Conservation (phyloP, 1,140 invertebrate genomes). For the Homarus americanus region DNA sequence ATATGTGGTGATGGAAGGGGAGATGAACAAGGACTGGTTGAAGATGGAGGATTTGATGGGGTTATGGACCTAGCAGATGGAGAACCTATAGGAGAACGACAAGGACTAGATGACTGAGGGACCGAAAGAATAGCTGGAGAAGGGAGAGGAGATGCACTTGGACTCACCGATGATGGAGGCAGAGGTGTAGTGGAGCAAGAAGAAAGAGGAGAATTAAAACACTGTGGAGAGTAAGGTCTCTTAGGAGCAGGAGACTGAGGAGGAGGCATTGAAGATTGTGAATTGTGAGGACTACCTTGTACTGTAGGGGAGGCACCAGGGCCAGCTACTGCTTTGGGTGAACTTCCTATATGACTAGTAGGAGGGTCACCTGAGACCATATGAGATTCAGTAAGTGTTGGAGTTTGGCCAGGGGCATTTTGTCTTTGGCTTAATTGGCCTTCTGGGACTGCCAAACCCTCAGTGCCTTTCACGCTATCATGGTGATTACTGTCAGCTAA, state of each 20-base stretch:
- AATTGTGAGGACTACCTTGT: slow-evolving; percentile 56
- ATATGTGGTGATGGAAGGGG: slow-evolving; percentile 61
- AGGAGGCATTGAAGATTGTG: slow-evolving; percentile 75
- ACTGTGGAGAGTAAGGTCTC: slow-evolving; percentile 75
- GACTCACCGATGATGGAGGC: slow-evolving; percentile 65
- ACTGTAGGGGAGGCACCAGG: slow-evolving; percentile 51
- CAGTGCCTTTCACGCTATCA: slow-evolving; percentile 46
- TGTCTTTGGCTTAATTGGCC: slow-evolving; percentile 59
- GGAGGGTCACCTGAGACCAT: slow-evolving; percentile 49
- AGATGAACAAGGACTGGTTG: slow-evolving; percentile 60
- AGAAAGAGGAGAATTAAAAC: slow-evolving; percentile 75
- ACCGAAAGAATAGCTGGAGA: slow-evolving; percentile 65
- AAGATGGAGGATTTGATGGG: slow-evolving; percentile 55
- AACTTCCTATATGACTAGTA: slow-evolving; percentile 54
- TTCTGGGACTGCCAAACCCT: slow-evolving; percentile 60
- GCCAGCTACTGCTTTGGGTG: slow-evolving; percentile 53
- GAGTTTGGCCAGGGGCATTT: slow-evolving; percentile 39
- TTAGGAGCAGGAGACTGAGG: slow-evolving; percentile 76
- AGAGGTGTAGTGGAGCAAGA: slow-evolving; percentile 73
- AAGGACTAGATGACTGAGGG: slow-evolving; percentile 49
- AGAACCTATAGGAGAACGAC: slow-evolving; percentile 58
- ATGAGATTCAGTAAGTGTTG: slow-evolving; percentile 47
- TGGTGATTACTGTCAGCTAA: slow-evolving; percentile 51
- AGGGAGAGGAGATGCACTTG: slow-evolving; percentile 66
- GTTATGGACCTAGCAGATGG: slow-evolving; percentile 50